A percentile compares a stretch with the other conserved stretches of the same genome.
phyloP scores from a whole-genome alignment of 2,888 invertebrate genomes.

The Metallyticus violacea region DNA sequence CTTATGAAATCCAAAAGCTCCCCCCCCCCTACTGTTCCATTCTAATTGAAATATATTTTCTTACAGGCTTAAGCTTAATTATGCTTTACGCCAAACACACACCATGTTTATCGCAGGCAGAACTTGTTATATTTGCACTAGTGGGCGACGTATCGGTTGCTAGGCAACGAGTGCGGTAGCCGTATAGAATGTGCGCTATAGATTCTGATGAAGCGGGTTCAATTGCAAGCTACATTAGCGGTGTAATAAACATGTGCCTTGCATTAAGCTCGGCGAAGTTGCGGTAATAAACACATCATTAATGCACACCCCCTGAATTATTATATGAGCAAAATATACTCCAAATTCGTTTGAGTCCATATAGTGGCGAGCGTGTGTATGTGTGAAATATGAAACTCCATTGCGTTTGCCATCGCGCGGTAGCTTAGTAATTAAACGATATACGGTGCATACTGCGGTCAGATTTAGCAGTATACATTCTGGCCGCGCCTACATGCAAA shows the following conservation, averaged over 20 bases:
- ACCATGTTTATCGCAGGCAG: neutral
- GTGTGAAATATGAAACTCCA: neutral
- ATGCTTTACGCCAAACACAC: neutral
- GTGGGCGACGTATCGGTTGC: too few relatives aligned
- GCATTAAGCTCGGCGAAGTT: slow-evolving; percentile 4
- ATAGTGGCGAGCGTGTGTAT: neutral
- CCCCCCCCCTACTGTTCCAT: too few relatives aligned
- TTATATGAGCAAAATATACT: slow-evolving; percentile 14
- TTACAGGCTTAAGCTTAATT: neutral
- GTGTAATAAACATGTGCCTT: slow-evolving; percentile 12
- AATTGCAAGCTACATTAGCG: slow-evolving; percentile 14
- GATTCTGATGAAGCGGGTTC: slow-evolving; percentile 15
- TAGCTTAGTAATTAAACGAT: slow-evolving; percentile 4
- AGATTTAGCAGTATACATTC: neutral
- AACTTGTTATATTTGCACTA: neutral
- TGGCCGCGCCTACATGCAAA: neutral
- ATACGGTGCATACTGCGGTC: neutral
- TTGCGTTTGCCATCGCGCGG: neutral
- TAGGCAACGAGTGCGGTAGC: neutral
- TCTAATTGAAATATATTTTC: neutral
- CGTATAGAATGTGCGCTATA: neutral
- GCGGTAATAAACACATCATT: slow-evolving; percentile 17
- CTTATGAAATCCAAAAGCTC: neutral
- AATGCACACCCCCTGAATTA: slow-evolving; percentile 15
- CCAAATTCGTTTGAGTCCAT: slow-evolving; percentile 11